Evolutionary conservation across 1,140 invertebrate genomes (phyloP).

Genomic region (Drosophila erecta): DNA sequence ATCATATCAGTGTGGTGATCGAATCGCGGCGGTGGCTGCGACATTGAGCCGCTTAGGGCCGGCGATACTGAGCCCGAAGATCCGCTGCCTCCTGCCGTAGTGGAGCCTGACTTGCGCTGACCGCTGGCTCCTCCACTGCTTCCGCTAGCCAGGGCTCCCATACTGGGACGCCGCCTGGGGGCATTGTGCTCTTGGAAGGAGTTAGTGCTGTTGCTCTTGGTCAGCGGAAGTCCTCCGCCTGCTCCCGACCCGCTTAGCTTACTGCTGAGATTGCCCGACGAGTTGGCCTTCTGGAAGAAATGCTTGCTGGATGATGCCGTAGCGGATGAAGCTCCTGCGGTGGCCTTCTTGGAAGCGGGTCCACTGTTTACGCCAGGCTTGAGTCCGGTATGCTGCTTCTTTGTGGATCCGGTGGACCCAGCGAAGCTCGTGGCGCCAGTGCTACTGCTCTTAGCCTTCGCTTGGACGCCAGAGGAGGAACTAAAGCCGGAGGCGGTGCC

Average conservation of each 20-base stretch:
- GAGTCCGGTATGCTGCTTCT: slow-evolving; percentile 90
- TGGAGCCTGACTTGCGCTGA: slow-evolving; percentile 48
- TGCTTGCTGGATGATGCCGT: slow-evolving; percentile 55
- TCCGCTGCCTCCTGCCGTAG: slow-evolving; percentile 17
- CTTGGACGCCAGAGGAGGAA: slow-evolving; percentile 16
- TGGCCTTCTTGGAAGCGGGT: slow-evolving; percentile 72
- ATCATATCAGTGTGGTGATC: slow-evolving; percentile 81
- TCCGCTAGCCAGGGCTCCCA: slow-evolving; percentile 41
- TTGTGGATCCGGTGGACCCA: slow-evolving; percentile 30
- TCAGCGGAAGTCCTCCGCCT: slow-evolving; percentile 58
- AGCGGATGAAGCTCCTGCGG: slow-evolving; percentile 16
- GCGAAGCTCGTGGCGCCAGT: slow-evolving; percentile 4
- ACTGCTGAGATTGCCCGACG: slow-evolving; percentile 73
- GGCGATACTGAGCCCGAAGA: slow-evolving; percentile 58
- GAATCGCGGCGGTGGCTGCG: slow-evolving; percentile 64
- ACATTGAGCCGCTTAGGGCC: slow-evolving; percentile 56
- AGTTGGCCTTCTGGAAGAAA: slow-evolving; percentile 80
- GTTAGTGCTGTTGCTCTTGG: slow-evolving; percentile 78
- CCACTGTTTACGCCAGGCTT: slow-evolving; percentile 90
- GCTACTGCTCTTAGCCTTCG: slow-evolving; percentile 22
- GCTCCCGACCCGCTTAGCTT: slow-evolving; percentile 55
- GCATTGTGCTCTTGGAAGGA: slow-evolving; percentile 59
- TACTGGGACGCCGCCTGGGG: slow-evolving; percentile 60
- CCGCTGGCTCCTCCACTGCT: slow-evolving; percentile 17
- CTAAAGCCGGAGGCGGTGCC: slow-evolving; percentile 28